phyloP scores from a whole-genome alignment of 2,113 vertebrate species.

The Cinclus mexicanus region DNA sequence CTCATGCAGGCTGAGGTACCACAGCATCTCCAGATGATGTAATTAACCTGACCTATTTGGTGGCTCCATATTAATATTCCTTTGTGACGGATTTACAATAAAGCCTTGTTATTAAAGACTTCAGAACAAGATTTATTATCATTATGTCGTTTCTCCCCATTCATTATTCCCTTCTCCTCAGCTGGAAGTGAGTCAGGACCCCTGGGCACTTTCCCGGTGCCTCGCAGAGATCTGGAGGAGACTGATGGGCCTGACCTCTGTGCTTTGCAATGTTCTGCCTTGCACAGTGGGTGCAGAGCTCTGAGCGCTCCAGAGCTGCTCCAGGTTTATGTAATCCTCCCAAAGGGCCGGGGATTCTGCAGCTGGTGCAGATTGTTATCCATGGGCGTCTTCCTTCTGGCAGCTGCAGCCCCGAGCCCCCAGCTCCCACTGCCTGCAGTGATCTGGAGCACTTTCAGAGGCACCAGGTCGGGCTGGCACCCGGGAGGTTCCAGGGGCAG shows the following conservation, averaged over 20 bases:
- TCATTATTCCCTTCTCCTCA: background rate
- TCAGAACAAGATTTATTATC: constrained; percentile 29
- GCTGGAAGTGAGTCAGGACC: constrained; percentile 6
- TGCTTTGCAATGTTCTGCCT: background rate
- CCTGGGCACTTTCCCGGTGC: background rate
- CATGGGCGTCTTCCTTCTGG: background rate
- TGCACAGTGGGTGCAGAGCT: background rate
- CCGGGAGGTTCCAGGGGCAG: background rate
- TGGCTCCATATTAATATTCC: constrained; percentile 6
- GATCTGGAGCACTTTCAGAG: background rate
- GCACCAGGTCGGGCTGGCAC: background rate
- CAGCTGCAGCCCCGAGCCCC: background rate
- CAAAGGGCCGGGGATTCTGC: background rate
- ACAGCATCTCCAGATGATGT: constrained; percentile 42
- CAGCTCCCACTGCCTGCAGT: background rate
- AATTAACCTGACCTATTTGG: constrained; percentile 53
- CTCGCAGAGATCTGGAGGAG: background rate
- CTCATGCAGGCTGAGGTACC: constrained; percentile 3
- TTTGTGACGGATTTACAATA: constrained; percentile 39
- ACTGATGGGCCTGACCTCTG: background rate
- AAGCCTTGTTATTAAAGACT: constrained; percentile 27
- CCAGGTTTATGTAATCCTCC: background rate
- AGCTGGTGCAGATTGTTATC: background rate
- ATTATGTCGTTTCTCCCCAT: background rate
- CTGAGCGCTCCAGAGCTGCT: background rate